Conservation (phyloP, 2,888 invertebrate species). For the Chelonus formosanus region DNA sequence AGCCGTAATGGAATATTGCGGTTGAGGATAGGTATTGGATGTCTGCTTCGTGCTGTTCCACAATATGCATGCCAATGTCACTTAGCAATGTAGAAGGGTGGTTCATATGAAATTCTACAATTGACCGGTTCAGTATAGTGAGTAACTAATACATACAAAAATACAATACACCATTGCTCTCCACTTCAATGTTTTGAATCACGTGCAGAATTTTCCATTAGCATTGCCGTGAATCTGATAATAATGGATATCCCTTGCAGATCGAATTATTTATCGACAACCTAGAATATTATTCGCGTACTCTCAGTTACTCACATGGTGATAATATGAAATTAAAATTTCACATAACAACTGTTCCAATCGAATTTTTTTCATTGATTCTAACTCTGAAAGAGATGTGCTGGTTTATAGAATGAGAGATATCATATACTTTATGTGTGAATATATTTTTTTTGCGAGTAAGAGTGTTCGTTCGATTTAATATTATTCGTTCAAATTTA, state of each 20-base stretch:
- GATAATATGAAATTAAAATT: neutral
- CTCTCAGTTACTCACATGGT: neutral
- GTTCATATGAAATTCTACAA: conserved; percentile 35
- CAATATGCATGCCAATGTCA: conserved; percentile 47
- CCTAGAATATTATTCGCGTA: neutral
- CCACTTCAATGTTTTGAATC: conserved; percentile 33
- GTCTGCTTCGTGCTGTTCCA: conserved; percentile 41
- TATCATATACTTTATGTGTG: too few species aligned
- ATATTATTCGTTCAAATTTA: too few species aligned
- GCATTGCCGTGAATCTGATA: conserved; percentile 12
- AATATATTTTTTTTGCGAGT: too few species aligned
- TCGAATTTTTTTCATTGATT: too few species aligned
- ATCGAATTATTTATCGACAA: conserved; percentile 17
- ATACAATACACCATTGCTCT: conserved; percentile 1
- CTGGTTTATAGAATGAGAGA: too few species aligned
- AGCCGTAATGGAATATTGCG: conserved; percentile 48
- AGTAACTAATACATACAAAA: neutral
- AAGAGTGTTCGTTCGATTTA: too few species aligned
- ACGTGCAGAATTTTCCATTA: conserved; percentile 37
- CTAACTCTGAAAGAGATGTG: too few species aligned
- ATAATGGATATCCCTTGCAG: neutral
- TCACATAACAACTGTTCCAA: too few species aligned
- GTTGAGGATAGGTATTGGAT: conserved; percentile 45
- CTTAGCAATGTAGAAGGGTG: conserved; percentile 25
- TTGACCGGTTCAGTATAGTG: conserved; percentile 32